These are phyloP conservation scores for Amaurobius ferox DNA, from an alignment of 2,888 invertebrate species.

Conservation along the genomic window DNA sequence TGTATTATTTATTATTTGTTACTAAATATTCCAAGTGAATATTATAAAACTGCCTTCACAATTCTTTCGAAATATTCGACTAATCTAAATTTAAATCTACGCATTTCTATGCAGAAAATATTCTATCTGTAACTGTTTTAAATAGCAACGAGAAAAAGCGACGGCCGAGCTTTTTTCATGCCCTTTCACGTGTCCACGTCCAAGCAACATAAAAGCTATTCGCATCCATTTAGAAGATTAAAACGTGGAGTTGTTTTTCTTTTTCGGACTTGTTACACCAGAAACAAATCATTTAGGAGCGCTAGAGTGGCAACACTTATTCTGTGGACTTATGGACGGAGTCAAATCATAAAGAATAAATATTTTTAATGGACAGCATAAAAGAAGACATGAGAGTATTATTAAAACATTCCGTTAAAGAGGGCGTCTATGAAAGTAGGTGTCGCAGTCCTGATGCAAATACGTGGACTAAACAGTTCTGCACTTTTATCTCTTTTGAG, in stretches of 20 bases:
- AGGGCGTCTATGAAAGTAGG: too few relatives aligned
- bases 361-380: too few relatives aligned
- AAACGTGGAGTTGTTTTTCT: not conserved
- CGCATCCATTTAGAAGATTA: conserved; percentile 7
- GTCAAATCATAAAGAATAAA: not conserved
- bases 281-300: not conserved
- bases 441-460: too few relatives aligned
- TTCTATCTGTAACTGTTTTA: not conserved
- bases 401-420: too few relatives aligned
- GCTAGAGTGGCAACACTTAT: not conserved
- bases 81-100: too few relatives aligned
- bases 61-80: too few relatives aligned
- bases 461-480: too few relatives aligned
- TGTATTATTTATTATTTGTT: too few relatives aligned
- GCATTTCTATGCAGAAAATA: not conserved
- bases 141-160: not conserved
- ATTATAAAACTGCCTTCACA: too few relatives aligned
- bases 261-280: not conserved
- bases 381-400: too few relatives aligned
- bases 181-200: not conserved
- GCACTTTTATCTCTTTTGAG: too few relatives aligned
- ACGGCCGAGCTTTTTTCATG: not conserved
- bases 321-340: not conserved
- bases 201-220: not conserved
- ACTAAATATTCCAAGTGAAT: too few relatives aligned